Conservation (phyloP, 2,888 invertebrate genomes). For the Ormyrus pomaceus region DNA sequence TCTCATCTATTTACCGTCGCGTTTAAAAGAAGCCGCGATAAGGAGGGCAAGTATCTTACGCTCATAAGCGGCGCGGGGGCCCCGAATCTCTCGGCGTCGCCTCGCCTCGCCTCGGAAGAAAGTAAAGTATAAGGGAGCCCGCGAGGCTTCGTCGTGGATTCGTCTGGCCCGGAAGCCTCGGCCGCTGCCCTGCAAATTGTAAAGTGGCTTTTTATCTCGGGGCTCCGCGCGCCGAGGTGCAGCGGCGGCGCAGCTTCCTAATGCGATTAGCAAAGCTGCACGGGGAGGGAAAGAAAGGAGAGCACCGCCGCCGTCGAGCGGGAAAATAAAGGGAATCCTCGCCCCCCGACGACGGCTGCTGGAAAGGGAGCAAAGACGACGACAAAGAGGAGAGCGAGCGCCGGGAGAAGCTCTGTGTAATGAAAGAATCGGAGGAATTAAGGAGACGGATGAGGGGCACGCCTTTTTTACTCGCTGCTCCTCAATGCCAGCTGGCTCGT, state of each 20-base stretch:
- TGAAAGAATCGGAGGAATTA: constrained; percentile 36
- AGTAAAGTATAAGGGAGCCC: no score
- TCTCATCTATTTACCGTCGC: constrained; percentile 34
- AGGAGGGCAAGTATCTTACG: not conserved
- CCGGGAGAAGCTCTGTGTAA: not conserved
- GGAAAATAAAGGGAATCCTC: not conserved
- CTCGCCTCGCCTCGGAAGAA: no score
- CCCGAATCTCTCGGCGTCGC: no score
- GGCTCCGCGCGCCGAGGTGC: not conserved
- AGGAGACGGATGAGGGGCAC: not conserved
- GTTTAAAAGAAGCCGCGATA: constrained; percentile 40
- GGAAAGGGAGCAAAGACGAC: not conserved
- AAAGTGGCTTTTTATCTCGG: constrained; percentile 50
- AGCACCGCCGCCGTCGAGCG: not conserved
- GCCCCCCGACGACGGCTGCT: no score
- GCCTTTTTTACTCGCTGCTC: not conserved
- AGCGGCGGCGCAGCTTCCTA: no score
- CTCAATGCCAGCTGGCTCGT: no score
- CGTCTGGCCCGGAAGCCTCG: constrained; percentile 9
- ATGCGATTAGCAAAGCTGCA: no score
- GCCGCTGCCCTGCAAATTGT: constrained; percentile 31
- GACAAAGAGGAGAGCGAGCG: not conserved
- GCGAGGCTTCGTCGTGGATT: not conserved
- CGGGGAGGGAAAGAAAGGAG: not conserved
- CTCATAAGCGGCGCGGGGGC: not conserved